Conservation (phyloP, 2,113 vertebrate genomes). For the Corythoichthys haematopterus region DNA sequence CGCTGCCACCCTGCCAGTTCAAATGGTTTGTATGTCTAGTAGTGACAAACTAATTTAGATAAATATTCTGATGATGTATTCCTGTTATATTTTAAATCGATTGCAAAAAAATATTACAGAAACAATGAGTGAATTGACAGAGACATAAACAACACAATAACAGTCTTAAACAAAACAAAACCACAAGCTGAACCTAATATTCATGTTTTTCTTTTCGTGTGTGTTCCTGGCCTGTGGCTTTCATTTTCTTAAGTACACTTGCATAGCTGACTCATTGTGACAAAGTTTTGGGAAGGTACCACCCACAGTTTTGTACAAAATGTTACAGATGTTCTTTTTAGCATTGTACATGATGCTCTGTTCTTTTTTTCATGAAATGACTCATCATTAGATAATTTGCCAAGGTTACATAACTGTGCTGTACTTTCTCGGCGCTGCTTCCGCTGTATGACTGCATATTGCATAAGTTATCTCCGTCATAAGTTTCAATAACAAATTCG, state of each 20-base stretch:
- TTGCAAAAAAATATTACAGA: background rate
- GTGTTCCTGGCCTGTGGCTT: conserved; percentile 4
- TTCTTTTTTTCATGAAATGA: conserved; percentile 42
- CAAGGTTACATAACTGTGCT: conserved; percentile 48
- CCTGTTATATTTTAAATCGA: too few species aligned
- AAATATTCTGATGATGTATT: too few species aligned
- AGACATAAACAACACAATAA: background rate
- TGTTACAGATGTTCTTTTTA: conserved; percentile 39
- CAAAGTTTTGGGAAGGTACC: conserved; percentile 39
- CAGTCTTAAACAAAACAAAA: background rate
- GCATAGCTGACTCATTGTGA: conserved; percentile 27
- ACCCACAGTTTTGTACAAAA: conserved; percentile 35
- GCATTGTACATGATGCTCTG: conserved; percentile 6
- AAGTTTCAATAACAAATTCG: background rate
- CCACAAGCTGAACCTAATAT: background rate
- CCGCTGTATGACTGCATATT: conserved; percentile 10
- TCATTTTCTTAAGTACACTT: background rate
- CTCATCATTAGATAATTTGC: conserved; percentile 44
- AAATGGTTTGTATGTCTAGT: too few species aligned
- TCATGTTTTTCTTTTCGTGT: conserved; percentile 5
- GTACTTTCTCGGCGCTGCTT: conserved; percentile 22
- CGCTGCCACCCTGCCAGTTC: too few species aligned
- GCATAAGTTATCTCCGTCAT: conserved; percentile 6
- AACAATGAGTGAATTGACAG: background rate
- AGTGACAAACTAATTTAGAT: background rate